phyloP scores from a whole-genome alignment of 2,888 invertebrate genomes.

The Osmoderma eremita region DNA sequence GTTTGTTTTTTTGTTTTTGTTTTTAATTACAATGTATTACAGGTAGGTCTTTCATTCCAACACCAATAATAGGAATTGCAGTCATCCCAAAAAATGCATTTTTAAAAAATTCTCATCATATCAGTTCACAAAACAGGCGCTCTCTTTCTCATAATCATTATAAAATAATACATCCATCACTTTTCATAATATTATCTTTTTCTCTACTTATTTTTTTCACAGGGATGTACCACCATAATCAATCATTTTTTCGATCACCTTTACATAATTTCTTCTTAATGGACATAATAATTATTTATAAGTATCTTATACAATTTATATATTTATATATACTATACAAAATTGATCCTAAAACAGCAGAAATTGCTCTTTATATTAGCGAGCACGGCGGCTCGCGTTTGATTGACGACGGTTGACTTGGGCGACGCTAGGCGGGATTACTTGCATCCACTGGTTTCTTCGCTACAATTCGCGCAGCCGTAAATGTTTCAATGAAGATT shows the following conservation, averaged over 20 bases:
- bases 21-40: slow-evolving; percentile 55
- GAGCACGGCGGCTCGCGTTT: slow-evolving; percentile 42
- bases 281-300: slow-evolving; percentile 59
- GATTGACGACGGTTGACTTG: slow-evolving; percentile 37
- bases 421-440: slow-evolving; percentile 15
- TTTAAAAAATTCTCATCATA: slow-evolving; percentile 47
- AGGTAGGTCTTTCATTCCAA: slow-evolving; percentile 62
- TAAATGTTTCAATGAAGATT: neutral
- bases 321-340: slow-evolving; percentile 62
- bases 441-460: neutral
- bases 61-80: slow-evolving; percentile 61
- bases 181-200: slow-evolving; percentile 21
- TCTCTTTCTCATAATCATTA: slow-evolving; percentile 48
- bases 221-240: slow-evolving; percentile 30
- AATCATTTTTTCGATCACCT: slow-evolving; percentile 43
- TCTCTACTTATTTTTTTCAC: slow-evolving; percentile 27
- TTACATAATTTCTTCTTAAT: slow-evolving; percentile 51
- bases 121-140: slow-evolving; percentile 46
- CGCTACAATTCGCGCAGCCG: no score
- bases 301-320: slow-evolving; percentile 61
- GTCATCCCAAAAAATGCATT: slow-evolving; percentile 53
- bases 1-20: slow-evolving; percentile 53
- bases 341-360: slow-evolving; percentile 62
- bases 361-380: slow-evolving; percentile 46
- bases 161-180: slow-evolving; percentile 60